phyloP scores from a whole-genome alignment of 2,888 invertebrate species.

The Himalopsyche anomala region DNA sequence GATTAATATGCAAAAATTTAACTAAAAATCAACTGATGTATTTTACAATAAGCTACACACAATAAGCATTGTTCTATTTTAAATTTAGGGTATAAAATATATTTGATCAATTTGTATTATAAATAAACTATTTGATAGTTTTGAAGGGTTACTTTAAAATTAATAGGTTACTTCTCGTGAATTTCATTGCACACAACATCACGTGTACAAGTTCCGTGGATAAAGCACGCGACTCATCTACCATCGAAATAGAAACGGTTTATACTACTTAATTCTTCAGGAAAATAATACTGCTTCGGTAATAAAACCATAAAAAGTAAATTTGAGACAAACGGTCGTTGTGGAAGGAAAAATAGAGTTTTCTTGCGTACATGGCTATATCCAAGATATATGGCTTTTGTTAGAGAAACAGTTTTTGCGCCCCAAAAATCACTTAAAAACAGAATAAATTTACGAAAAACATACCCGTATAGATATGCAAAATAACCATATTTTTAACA shows the following conservation, averaged over 20 bases:
- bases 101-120: no score
- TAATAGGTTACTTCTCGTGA: background rate
- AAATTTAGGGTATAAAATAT: no score
- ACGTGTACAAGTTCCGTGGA: constrained; percentile 25
- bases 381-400: constrained; percentile 43
- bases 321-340: constrained; percentile 39
- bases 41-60: no score
- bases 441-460: no score
- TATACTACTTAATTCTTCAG: constrained; percentile 60
- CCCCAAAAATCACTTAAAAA: background rate
- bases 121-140: no score
- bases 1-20: no score
- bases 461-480: no score
- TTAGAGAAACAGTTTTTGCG: constrained; percentile 9
- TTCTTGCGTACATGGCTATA: background rate
- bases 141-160: no score
- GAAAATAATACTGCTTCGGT: constrained; percentile 55
- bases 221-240: constrained; percentile 55
- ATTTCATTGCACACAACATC: background rate
- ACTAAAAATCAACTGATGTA: no score
- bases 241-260: constrained; percentile 57
- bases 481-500: no score
- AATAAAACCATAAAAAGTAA: constrained; percentile 60
- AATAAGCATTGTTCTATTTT: no score
- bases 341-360: constrained; percentile 40